Base-by-base conservation (phyloP, 1,140 invertebrate genomes). In the Condylostylus longicornis region DNA sequence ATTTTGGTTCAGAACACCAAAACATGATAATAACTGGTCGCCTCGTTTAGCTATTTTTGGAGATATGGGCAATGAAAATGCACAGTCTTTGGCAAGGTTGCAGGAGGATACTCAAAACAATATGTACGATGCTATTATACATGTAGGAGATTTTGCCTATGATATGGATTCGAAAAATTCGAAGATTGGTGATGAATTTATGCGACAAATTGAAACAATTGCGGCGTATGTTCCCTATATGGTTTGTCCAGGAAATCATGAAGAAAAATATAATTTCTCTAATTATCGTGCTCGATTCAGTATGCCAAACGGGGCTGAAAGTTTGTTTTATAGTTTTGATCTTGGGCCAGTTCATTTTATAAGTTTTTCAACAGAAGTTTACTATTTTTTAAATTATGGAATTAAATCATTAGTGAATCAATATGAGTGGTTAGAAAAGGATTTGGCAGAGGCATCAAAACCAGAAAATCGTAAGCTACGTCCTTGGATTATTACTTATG, bases 91-190 rank as follows among this genome's bases (percentile, higher is more conserved):
- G 35, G 68, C 74, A 0, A 65, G 79, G 38, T 58, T 97, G 19
- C 83, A 90, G 59, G 63, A 79, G 49, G 90, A 95, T 50, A 74
- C 79, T 0, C 74, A 87, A 50, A 64, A 67, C 21, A 79, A 72
- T 17, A 65, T 77, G 49, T 93, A 88, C 58, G 87, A 97, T 68
- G 72, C 82, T 41, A 77, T 89, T 35, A 69, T 96, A 33, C 91
- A 97, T 68, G 83, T 94, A 42, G 91, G 90, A 2, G 89, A 94
- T 68, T 87, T 97, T 68, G 93, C 91, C 1, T 98, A 97, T 65
- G 84, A 97, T 59, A 86, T 98, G 82, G 68, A 90, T 62, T 67
- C 74, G 0, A 61, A 85, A 27, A 65, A 88, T 56, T 85, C 76
- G 0, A 60, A 63, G 29, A 72, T 86, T 36, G 89, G 89, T 0